These are phyloP conservation scores for Agrotis exclamationis DNA, from an alignment of 2,888 invertebrate genomes.

Conservation along the genomic window DNA sequence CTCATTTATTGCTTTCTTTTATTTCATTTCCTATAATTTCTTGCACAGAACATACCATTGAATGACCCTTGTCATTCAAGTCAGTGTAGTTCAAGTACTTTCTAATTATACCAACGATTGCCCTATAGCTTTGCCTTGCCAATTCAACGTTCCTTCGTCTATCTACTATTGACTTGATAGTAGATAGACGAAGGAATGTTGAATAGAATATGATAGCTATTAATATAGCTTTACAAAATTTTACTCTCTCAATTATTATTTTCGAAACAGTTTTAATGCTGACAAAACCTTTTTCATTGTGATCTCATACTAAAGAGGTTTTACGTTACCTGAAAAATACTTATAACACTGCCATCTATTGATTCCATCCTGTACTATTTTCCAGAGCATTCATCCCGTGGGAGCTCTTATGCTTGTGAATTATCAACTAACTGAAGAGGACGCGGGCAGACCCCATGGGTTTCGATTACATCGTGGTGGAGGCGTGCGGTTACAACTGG, in stretches of 20 bases:
- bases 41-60: constrained; percentile 2
- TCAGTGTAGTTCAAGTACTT: constrained; percentile 31
- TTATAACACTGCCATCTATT: constrained; percentile 62
- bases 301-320: background rate
- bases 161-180: too few species aligned
- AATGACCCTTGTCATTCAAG: constrained; percentile 23
- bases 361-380: constrained; percentile 32
- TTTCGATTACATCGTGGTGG: constrained; percentile 94
- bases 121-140: constrained; percentile 3
- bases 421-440: constrained; percentile 94
- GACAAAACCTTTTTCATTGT: background rate
- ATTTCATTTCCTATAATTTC: background rate
- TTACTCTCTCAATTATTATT: background rate
- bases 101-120: constrained; percentile 33
- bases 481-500: constrained; percentile 94
- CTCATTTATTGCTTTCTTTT: background rate
- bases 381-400: constrained; percentile 96
- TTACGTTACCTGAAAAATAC: background rate
- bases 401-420: constrained; percentile 97
- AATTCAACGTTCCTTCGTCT: background rate
- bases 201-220: too few species aligned
- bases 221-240: background rate
- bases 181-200: too few species aligned
- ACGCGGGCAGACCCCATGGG: constrained; percentile 93
- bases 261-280: background rate